phyloP scores from a whole-genome alignment of 1,140 invertebrate species.

The Vollenhovia emeryi region DNA sequence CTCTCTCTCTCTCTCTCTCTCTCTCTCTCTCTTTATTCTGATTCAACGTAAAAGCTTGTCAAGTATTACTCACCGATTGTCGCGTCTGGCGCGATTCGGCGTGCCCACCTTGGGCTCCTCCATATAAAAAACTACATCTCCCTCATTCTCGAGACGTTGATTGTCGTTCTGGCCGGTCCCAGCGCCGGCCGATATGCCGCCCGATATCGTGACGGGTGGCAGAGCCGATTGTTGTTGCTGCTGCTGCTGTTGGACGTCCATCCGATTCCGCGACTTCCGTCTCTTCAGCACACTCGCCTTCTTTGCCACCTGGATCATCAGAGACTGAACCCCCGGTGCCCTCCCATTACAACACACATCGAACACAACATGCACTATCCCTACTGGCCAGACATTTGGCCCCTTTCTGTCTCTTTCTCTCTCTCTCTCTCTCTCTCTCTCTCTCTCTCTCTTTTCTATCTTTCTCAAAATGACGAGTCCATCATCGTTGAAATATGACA shows the following conservation, averaged over 20 bases:
- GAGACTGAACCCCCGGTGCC: slow-evolving; percentile 87
- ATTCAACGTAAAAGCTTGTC: not conserved
- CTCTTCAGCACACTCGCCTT: slow-evolving; percentile 90
- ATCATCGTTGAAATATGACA: not conserved
- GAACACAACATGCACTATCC: slow-evolving; percentile 83
- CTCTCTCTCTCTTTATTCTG: not conserved
- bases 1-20: not conserved
- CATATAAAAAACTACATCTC: slow-evolving; percentile 90
- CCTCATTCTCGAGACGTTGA: slow-evolving; percentile 87
- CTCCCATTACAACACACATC: slow-evolving; percentile 83
- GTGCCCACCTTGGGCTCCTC: slow-evolving; percentile 90
- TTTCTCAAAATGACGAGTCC: not conserved
- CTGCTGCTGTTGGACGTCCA: slow-evolving; percentile 85
- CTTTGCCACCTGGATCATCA: slow-evolving; percentile 91
- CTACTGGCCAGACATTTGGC: slow-evolving; percentile 69
- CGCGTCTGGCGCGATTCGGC: slow-evolving; percentile 87
- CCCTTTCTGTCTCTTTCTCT: not conserved
- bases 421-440: not conserved
- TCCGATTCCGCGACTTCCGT: slow-evolving; percentile 89
- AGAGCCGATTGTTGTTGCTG: slow-evolving; percentile 60
- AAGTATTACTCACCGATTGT: slow-evolving; percentile 82
- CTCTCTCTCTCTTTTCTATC: not conserved
- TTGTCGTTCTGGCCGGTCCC: slow-evolving; percentile 70
- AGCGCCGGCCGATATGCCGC: slow-evolving; percentile 62
- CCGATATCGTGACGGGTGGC: slow-evolving; percentile 74